Evolutionary conservation across 2,113 vertebrate species (phyloP).

Genomic region (Scalopus aquaticus): DNA sequence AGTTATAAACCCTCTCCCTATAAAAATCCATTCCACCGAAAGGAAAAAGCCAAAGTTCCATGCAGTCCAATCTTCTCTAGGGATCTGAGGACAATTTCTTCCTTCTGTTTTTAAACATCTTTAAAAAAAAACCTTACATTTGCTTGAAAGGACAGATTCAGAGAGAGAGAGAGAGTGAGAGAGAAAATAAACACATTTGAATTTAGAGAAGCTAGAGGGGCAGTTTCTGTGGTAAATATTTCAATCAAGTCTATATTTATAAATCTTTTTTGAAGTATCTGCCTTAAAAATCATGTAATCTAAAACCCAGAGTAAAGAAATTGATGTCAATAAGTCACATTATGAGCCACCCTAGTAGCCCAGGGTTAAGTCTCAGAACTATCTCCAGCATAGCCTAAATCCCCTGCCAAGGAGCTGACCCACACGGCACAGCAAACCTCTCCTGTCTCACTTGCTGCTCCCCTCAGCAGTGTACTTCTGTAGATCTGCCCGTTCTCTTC

Average conservation of each 20-base stretch:
- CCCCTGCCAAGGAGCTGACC: too few species aligned
- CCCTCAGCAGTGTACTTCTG: too few species aligned
- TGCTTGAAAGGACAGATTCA: constrained; percentile 29
- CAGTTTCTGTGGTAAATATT: constrained; percentile 48
- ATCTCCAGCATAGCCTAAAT: too few species aligned
- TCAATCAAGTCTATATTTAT: constrained; percentile 45
- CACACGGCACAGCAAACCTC: too few species aligned
- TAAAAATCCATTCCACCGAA: not conserved
- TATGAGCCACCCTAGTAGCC: too few species aligned
- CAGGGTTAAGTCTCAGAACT: too few species aligned
- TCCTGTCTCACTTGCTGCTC: too few species aligned
- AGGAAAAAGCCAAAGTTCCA: not conserved
- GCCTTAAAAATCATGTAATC: constrained; percentile 61
- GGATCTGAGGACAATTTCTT: constrained; percentile 45
- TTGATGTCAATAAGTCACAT: not conserved
- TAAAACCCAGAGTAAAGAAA: constrained; percentile 54
- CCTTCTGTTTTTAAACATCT: not conserved
- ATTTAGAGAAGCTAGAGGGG: not conserved
- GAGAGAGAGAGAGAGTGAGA: too few species aligned
- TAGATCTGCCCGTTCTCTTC: too few species aligned
- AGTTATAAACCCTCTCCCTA: constrained; percentile 31
- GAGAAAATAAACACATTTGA: not conserved
- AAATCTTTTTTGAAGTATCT: constrained; percentile 48
- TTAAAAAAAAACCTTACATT: constrained; percentile 61
- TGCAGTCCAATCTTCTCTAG: constrained; percentile 40